phyloP scores from a whole-genome alignment of 2,888 invertebrate genomes.

The Dusona sp. region DNA sequence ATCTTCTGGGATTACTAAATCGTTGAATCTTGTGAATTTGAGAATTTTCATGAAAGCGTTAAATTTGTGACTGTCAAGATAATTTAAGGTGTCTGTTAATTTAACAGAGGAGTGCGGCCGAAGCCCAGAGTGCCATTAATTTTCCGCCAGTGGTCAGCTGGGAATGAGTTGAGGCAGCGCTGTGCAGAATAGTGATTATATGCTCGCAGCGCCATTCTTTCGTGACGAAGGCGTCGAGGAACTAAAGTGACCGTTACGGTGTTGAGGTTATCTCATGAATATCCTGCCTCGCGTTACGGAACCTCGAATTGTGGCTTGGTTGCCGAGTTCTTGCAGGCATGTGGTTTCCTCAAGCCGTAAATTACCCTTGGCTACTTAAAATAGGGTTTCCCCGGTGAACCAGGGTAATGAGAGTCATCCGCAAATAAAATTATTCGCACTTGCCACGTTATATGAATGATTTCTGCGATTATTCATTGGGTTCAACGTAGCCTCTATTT shows the following conservation, averaged over 20 bases:
- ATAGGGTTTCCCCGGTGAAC: background rate
- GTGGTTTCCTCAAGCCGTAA: slow-evolving; percentile 36
- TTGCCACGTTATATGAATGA: background rate
- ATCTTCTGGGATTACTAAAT: background rate
- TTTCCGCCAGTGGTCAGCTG: slow-evolving; percentile 10
- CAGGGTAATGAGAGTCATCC: slow-evolving; percentile 5
- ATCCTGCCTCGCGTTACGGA: slow-evolving; percentile 17
- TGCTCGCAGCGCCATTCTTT: slow-evolving; percentile 19
- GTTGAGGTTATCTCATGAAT: slow-evolving; percentile 53
- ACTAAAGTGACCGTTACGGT: slow-evolving; percentile 42
- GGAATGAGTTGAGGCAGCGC: slow-evolving; percentile 16
- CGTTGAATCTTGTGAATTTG: background rate
- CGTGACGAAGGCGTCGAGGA: slow-evolving; percentile 18
- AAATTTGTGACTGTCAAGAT: slow-evolving; percentile 29
- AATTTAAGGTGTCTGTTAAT: slow-evolving; percentile 48
- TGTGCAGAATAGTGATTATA: background rate
- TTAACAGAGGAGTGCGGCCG: slow-evolving; percentile 15
- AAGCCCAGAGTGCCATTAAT: slow-evolving; percentile 42
- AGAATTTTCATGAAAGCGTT: slow-evolving; percentile 22
- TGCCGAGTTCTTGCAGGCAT: slow-evolving; percentile 10
- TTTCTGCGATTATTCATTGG: background rate
- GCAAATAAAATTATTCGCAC: background rate
- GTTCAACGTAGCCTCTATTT: background rate
- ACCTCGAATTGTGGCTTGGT: slow-evolving; percentile 39
- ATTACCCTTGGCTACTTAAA: slow-evolving; percentile 7